Base-by-base conservation (phyloP, 2,113 vertebrate genomes). In the Apeltes quadracus region DNA sequence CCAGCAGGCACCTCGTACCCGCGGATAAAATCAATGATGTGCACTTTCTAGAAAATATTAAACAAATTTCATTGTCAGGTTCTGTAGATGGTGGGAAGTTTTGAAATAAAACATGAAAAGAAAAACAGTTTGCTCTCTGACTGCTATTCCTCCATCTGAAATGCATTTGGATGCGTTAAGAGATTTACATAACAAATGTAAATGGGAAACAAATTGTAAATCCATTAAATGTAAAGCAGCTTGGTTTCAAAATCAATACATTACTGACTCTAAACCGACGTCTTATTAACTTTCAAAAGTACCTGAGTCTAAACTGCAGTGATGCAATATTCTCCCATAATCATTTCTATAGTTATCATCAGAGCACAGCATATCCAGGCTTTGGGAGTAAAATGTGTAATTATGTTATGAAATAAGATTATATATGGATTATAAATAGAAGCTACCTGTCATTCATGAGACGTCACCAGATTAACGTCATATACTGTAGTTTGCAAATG, bases 121-220 rank as follows among this genome's bases (percentile, higher is more conserved):
- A 4, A 3, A 46, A 20, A 18, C 1, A 14, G 9, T 22, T 23
- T 12, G 39, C 43, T 54, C 55, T 67, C 54, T 23, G 9, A 72
- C 16, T 55, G 53, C 62, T 16, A 6, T 46, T 66, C 39, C 22
- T 48, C 57, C 36, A 34, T 25, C 34, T 57, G 25, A 39, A 36
- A 27, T 25, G 53, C 44, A 61, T 50, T 55, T 50, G 32, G 36
- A 41, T 67, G 51, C 57, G 29, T 12, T 3, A 18, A 59, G 54
- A 57, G 34, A 16, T 72, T 56, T 80, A 81, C 71, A 80, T 75
- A 71, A 23, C 7, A 36, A 50, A 67, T 76, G 65, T 61, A 69
- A 58, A 32, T 67, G 54, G 65, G 32, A 64, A 66, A 25, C 59
- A 11, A 48, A 38, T 29, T 71, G 57, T 46, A 32, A 63, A 67